These are phyloP conservation scores for Hylaeus anthracinus DNA, from an alignment of 1,140 invertebrate genomes.

Conservation along the genomic window DNA sequence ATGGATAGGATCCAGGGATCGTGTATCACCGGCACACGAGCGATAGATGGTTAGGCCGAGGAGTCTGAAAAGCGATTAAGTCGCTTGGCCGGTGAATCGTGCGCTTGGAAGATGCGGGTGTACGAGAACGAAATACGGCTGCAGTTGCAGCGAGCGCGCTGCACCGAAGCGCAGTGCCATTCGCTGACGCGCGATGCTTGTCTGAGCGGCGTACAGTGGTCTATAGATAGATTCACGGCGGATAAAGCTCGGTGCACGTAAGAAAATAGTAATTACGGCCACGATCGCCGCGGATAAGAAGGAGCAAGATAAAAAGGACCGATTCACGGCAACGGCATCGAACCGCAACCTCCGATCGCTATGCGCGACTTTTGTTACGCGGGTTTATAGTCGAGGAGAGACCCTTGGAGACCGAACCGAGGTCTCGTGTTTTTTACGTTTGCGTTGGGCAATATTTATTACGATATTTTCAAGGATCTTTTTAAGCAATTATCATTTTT, in stretches of 20 bases:
- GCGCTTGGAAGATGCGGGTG: slow-evolving; percentile 43
- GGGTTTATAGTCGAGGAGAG: no score
- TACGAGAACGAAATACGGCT: slow-evolving; percentile 41
- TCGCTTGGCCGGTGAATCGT: slow-evolving; percentile 44
- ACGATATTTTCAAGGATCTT: no score
- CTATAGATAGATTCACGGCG: slow-evolving; percentile 62
- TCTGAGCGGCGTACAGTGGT: slow-evolving; percentile 30
- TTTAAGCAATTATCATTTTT: no score
- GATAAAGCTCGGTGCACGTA: slow-evolving; percentile 56
- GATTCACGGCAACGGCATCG: slow-evolving; percentile 28
- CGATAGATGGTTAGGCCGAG: slow-evolving; percentile 9
- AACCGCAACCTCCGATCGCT: slow-evolving; percentile 37
- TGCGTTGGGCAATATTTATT: no score
- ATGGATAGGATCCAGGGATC: slow-evolving; percentile 22
- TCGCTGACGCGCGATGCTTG: slow-evolving; percentile 45
- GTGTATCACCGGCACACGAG: slow-evolving; percentile 1
- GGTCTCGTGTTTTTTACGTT: no score
- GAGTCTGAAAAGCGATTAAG: slow-evolving; percentile 48
- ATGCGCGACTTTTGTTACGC: slow-evolving; percentile 8
- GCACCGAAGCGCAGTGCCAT: slow-evolving; percentile 34
- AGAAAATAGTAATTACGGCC: slow-evolving; percentile 68
- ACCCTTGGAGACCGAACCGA: no score
- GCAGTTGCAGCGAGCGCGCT: neutral
- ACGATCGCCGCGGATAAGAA: slow-evolving; percentile 50
- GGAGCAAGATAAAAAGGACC: slow-evolving; percentile 8